phyloP scores from a whole-genome alignment of 2,797 vertebrate species.

The Mycteria americana region DNA sequence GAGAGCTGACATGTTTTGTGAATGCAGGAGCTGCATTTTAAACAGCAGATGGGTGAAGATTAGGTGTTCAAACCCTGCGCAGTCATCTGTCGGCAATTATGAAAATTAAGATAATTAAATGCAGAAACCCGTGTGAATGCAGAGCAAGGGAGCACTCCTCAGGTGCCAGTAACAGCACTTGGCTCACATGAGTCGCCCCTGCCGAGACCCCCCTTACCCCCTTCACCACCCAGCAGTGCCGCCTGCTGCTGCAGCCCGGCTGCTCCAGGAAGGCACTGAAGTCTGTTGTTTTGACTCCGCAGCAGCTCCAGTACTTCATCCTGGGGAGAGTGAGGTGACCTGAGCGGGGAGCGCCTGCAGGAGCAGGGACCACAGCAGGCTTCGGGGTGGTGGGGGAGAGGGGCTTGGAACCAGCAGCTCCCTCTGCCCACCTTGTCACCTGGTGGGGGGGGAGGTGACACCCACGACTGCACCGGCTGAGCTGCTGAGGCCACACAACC shows the following conservation, averaged over 20 bases:
- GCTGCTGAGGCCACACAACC: background rate
- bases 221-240: constrained; percentile 85
- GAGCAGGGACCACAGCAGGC: background rate
- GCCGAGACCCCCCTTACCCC: constrained; percentile 66
- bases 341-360: background rate
- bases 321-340: constrained; percentile 58
- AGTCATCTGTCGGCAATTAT: background rate
- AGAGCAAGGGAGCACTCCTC: background rate
- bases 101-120: background rate
- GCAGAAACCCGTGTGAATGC: background rate
- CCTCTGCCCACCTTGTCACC: background rate
- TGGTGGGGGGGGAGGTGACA: fast-evolving
- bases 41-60: background rate
- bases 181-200: fast-evolving
- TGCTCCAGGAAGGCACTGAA: constrained; percentile 93
- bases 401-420: background rate
- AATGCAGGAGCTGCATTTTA: background rate
- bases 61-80: background rate
- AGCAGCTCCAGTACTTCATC: constrained; percentile 98
- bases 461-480: fast-evolving
- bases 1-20: background rate
- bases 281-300: constrained; percentile 86
- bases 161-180: background rate
- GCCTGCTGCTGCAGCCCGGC: constrained; percentile 86
- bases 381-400: background rate